These are phyloP conservation scores for Wiebesia pumilae DNA, from an alignment of 1,140 invertebrate genomes.

Conservation along the genomic window DNA sequence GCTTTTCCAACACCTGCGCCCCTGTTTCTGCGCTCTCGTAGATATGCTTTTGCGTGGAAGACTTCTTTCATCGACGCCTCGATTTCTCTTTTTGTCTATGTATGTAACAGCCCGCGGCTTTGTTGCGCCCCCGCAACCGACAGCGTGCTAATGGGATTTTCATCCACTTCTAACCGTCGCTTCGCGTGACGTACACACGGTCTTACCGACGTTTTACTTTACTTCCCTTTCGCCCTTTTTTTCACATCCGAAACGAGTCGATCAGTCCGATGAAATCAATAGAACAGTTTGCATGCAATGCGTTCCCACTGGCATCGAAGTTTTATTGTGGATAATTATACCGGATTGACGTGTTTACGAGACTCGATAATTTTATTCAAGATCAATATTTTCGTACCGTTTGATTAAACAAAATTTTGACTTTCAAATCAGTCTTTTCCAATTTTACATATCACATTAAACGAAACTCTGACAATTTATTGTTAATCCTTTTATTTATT, in stretches of 20 bases:
- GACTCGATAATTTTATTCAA: not conserved
- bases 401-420: not conserved
- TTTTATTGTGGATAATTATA: not conserved
- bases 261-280: constrained; percentile 19
- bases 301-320: not conserved
- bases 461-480: not conserved
- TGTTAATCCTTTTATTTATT: not conserved
- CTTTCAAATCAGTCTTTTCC: not conserved
- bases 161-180: not conserved
- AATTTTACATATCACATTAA: not conserved
- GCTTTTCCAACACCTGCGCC: not conserved
- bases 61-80: not conserved
- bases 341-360: not conserved
- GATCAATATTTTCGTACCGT: not conserved
- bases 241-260: not conserved
- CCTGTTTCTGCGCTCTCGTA: too few species aligned
- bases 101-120: not conserved
- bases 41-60: too few species aligned
- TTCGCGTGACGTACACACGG: too few species aligned
- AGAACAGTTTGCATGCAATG: not conserved
- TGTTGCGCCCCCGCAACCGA: not conserved
- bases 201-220: not conserved
- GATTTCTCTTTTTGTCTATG: constrained; percentile 1
- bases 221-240: not conserved
- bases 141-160: constrained; percentile 49